A percentile compares a stretch with the other conserved stretches of the same genome.
Evolutionary conservation across 2,888 invertebrate species (phyloP).

Genomic region (Xestia c-nigrum): DNA sequence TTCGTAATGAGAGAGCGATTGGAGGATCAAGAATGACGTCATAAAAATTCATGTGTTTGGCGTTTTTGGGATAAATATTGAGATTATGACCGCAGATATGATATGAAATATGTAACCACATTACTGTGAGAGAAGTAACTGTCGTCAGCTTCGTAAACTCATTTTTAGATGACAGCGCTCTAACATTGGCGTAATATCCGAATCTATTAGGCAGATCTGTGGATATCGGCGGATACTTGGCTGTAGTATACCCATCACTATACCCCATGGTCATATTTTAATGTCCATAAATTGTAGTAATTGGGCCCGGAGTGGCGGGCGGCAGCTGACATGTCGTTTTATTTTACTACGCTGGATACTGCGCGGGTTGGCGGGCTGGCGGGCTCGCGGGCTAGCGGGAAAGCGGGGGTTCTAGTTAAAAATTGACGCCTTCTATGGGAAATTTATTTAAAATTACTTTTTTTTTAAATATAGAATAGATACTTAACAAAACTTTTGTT

Average conservation of each 20-base stretch:
- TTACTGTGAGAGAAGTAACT: not conserved
- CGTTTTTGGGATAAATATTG: slow-evolving; percentile 38
- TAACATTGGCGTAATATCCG: slow-evolving; percentile 4
- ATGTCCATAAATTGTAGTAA: slow-evolving; percentile 69
- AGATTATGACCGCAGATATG: slow-evolving; percentile 35
- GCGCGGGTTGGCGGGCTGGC: not conserved
- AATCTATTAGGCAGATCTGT: not conserved
- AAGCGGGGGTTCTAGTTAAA: slow-evolving; percentile 40
- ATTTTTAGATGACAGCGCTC: slow-evolving; percentile 3
- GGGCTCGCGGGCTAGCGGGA: not conserved
- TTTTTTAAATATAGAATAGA: slow-evolving; percentile 50
- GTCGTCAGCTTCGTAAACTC: slow-evolving; percentile 4
- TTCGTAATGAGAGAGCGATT: slow-evolving; percentile 39
- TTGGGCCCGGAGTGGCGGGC: slow-evolving; percentile 55
- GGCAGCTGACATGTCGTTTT: slow-evolving; percentile 58
- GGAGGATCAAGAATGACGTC: slow-evolving; percentile 35
- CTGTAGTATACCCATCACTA: slow-evolving; percentile 48
- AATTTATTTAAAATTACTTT: slow-evolving; percentile 46
- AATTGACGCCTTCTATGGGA: slow-evolving; percentile 38
- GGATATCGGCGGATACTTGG: slow-evolving; percentile 29
- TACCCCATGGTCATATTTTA: slow-evolving; percentile 62
- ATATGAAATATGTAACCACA: slow-evolving; percentile 1
- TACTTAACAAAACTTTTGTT: slow-evolving; percentile 28
- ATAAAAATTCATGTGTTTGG: slow-evolving; percentile 54
- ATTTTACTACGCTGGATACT: slow-evolving; percentile 45